phyloP scores from a whole-genome alignment of 1,140 invertebrate species.

The Drosophila sp. region DNA sequence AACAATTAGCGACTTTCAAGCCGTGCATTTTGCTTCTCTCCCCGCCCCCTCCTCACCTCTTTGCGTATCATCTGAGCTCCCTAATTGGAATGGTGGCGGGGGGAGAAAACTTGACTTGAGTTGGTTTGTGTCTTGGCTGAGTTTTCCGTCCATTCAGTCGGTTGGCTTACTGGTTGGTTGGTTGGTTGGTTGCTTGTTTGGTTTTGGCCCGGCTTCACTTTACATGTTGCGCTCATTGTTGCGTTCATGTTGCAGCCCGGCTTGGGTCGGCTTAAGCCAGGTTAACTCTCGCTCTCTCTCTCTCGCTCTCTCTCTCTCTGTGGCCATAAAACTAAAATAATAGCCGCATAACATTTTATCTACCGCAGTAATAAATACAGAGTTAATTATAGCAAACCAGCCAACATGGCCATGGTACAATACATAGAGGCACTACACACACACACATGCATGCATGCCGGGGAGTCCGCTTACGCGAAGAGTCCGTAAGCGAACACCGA shows the following conservation, averaged over 20 bases:
- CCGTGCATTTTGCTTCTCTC: constrained; percentile 5
- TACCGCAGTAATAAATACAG: constrained; percentile 81
- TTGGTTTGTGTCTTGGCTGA: constrained; percentile 50
- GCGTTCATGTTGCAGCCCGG: constrained; percentile 8
- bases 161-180: constrained; percentile 11
- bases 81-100: constrained; percentile 49
- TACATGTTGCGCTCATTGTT: constrained; percentile 34
- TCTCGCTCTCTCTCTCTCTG: too few species aligned
- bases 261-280: constrained; percentile 51
- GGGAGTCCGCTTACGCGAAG: too few species aligned
- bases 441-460: neutral
- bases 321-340: constrained; percentile 80
- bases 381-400: constrained; percentile 73
- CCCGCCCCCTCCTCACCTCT: neutral
- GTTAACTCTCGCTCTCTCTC: constrained; percentile 33
- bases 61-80: constrained; percentile 14
- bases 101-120: constrained; percentile 48
- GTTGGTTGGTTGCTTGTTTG: constrained; percentile 5
- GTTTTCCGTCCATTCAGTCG: neutral
- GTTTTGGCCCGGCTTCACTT: constrained; percentile 62
- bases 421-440: neutral
- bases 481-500: neutral
- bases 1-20: constrained; percentile 69
- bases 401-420: neutral
- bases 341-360: constrained; percentile 81